Evolutionary conservation across 2,888 invertebrate genomes (phyloP).

Genomic region (Ichneumoninae sp.): DNA sequence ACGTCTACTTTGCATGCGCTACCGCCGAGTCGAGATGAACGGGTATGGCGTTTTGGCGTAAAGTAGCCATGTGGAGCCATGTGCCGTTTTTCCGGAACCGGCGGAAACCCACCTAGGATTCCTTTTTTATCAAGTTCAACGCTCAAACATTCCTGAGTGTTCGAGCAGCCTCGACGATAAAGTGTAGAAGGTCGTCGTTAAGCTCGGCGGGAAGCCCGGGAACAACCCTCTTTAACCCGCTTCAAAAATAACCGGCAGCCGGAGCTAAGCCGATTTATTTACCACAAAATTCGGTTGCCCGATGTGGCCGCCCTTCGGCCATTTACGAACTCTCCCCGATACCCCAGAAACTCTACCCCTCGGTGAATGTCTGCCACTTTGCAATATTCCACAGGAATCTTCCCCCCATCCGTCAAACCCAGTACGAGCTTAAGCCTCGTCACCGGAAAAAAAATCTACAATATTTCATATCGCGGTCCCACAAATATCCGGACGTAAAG

Average conservation of each 20-base stretch:
- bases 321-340: constrained; percentile 38
- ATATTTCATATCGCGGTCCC: constrained; percentile 8
- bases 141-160: constrained; percentile 41
- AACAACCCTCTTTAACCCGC: constrained; percentile 45
- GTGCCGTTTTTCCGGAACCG: no score
- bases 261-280: constrained; percentile 58
- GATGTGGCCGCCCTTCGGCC: constrained; percentile 31
- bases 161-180: constrained; percentile 19
- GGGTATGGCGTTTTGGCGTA: no score
- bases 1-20: no score
- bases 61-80: no score
- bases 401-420: neutral
- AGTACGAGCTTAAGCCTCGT: neutral
- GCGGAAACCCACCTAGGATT: no score
- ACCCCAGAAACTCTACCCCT: constrained; percentile 5
- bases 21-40: no score
- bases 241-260: constrained; percentile 49
- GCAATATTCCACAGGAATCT: constrained; percentile 6
- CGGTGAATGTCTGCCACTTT: constrained; percentile 26
- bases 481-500: neutral
- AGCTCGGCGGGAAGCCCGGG: constrained; percentile 43
- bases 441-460: neutral
- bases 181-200: constrained; percentile 41
- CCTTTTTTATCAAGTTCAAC: constrained; percentile 14
- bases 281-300: constrained; percentile 51